phyloP scores from a whole-genome alignment of 2,797 vertebrate genomes.

The Lindbergichthys nudifrons region DNA sequence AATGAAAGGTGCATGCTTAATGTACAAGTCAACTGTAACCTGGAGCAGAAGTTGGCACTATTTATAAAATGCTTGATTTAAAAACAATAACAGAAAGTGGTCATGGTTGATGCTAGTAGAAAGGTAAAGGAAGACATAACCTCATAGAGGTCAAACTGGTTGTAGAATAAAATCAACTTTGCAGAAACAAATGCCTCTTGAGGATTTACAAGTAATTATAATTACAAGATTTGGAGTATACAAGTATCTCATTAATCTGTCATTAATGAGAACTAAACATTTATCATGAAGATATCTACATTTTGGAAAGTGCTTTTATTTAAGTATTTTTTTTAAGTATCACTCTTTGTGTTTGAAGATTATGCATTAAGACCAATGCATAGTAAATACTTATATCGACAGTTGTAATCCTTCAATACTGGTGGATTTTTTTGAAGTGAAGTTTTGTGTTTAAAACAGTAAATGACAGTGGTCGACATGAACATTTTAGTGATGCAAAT shows the following conservation, averaged over 20 bases:
- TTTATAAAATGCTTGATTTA: slow-evolving; percentile 5
- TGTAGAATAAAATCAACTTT: slow-evolving; percentile 3
- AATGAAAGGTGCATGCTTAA: slow-evolving; percentile 31
- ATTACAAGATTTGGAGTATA: neutral
- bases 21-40: slow-evolving; percentile 7
- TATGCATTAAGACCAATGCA: slow-evolving; percentile 13
- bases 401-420: slow-evolving; percentile 18
- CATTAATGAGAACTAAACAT: slow-evolving; percentile 7
- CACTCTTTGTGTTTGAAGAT: slow-evolving; percentile 42
- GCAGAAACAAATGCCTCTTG: neutral
- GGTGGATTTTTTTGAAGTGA: neutral
- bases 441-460: slow-evolving; percentile 4
- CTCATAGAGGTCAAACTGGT: neutral
- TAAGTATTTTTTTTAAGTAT: too few relatives aligned
- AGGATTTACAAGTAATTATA: neutral
- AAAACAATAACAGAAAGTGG: neutral
- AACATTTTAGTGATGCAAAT: neutral
- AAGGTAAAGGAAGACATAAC: neutral
- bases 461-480: neutral
- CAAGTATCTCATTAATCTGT: neutral
- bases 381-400: slow-evolving; percentile 39
- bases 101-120: slow-evolving; percentile 1
- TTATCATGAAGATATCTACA: slow-evolving; percentile 16
- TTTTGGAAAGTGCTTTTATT: slow-evolving; percentile 18
- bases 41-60: neutral